These are phyloP conservation scores for Palloptera scutellata DNA, from an alignment of 2,888 invertebrate genomes.

Conservation along the genomic window DNA sequence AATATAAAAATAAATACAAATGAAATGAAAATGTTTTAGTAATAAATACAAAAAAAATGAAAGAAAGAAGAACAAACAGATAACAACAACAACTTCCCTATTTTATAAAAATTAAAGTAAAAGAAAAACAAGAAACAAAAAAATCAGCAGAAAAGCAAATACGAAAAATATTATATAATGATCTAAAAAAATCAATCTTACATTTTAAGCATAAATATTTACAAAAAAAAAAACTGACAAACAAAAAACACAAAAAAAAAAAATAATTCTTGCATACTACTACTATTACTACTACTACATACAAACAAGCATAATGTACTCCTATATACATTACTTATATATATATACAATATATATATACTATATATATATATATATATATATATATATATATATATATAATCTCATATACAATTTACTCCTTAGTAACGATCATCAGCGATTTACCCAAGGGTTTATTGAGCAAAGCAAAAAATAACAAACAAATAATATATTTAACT, in stretches of 20 bases:
- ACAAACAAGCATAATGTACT: too few relatives aligned
- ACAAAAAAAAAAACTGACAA: slow-evolving; percentile 9
- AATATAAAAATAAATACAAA: too few relatives aligned
- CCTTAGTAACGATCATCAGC: slow-evolving; percentile 23
- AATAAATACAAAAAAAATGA: not conserved
- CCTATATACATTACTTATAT: slow-evolving; percentile 2
- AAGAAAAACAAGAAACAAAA: too few relatives aligned
- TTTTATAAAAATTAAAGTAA: not conserved
- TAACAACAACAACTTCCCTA: slow-evolving; percentile 7
- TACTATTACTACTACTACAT: not conserved
- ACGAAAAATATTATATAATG: not conserved
- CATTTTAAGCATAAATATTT: not conserved
- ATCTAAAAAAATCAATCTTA: not conserved
- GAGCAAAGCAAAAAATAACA: slow-evolving; percentile 6
- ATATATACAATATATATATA: slow-evolving; percentile 14
- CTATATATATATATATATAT: slow-evolving; percentile 9
- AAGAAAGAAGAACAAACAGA: slow-evolving; percentile 29
- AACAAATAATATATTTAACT: not conserved
- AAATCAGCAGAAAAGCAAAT: too few relatives aligned
- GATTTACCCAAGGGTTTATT: slow-evolving; percentile 9
- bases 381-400: slow-evolving; percentile 21
- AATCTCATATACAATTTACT: slow-evolving; percentile 11
- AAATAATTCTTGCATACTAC: not conserved
- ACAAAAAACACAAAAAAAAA: not conserved
- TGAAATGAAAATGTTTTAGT: not conserved